A percentile compares a stretch with the other conserved stretches of the same genome.
These are phyloP conservation scores for Belonocnema kinseyi DNA, from an alignment of 1,140 invertebrate species.

Conservation along the genomic window DNA sequence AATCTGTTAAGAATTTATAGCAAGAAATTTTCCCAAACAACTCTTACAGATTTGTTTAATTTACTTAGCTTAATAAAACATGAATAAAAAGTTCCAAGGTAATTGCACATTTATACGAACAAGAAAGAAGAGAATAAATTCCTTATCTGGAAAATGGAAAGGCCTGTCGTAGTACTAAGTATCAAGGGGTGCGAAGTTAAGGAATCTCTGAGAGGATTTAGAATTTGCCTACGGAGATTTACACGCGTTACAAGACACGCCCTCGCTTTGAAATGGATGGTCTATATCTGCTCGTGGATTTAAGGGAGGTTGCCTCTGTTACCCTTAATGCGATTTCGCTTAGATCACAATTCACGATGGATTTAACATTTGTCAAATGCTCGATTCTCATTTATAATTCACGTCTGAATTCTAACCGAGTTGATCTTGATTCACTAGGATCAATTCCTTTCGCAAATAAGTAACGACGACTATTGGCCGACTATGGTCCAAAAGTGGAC, in stretches of 20 bases:
- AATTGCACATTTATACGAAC: neutral
- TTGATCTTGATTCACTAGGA: conserved; percentile 9
- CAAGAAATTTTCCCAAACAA: no score
- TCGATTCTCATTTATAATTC: conserved; percentile 51
- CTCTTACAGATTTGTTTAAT: no score
- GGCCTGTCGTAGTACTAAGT: neutral
- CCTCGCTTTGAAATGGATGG: conserved; percentile 52
- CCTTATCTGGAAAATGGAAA: conserved; percentile 1
- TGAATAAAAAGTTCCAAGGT: neutral
- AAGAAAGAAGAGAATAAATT: neutral
- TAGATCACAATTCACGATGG: conserved; percentile 54
- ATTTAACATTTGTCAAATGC: conserved; percentile 55
- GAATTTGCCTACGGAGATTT: conserved; percentile 60
- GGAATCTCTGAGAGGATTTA: conserved; percentile 61
- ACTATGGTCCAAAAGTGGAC: neutral
- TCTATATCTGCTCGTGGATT: conserved; percentile 39
- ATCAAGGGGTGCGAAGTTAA: conserved; percentile 37
- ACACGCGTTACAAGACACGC: conserved; percentile 47
- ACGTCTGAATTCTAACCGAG: conserved; percentile 44
- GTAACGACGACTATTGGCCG: no score
- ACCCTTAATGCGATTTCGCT: conserved; percentile 57
- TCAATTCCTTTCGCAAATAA: neutral
- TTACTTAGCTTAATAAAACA: no score
- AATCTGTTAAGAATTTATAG: no score
- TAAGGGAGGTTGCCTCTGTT: conserved; percentile 46